phyloP scores from a whole-genome alignment of 2,888 invertebrate genomes.

The Seladonia tumulorum region DNA sequence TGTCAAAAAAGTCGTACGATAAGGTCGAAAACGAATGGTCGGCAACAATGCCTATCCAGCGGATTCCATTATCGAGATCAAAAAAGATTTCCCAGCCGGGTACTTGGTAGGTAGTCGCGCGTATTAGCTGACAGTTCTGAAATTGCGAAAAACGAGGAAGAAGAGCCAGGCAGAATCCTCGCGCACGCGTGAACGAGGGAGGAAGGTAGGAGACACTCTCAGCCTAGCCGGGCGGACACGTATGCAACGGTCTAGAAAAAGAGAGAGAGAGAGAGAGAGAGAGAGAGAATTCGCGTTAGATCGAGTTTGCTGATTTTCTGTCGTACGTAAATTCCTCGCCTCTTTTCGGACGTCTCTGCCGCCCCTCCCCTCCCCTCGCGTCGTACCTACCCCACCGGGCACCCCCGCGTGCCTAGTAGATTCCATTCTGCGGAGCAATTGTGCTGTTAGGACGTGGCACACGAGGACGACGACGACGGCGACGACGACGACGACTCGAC shows the following conservation, averaged over 20 bases:
- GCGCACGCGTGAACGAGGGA: background rate
- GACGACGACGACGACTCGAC: background rate
- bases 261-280: slow-evolving; percentile 58
- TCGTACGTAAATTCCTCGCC: slow-evolving; percentile 69
- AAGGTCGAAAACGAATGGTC: slow-evolving; percentile 20
- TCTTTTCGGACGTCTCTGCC: slow-evolving; percentile 41
- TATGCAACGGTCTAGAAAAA: slow-evolving; percentile 55
- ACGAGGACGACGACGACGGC: slow-evolving; percentile 30
- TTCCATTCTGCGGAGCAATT: slow-evolving; percentile 48
- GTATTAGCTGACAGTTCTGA: slow-evolving; percentile 58
- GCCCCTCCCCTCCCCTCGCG: background rate
- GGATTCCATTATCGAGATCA: slow-evolving; percentile 51
- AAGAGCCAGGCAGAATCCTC: background rate
- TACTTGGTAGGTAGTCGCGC: slow-evolving; percentile 22
- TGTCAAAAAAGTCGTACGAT: slow-evolving; percentile 2
- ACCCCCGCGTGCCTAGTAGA: slow-evolving; percentile 15
- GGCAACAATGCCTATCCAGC: slow-evolving; percentile 39
- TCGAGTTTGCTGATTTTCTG: slow-evolving; percentile 70
- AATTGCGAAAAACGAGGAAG: slow-evolving; percentile 58
- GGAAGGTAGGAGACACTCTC: background rate
- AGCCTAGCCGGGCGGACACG: slow-evolving; percentile 28
- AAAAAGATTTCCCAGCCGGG: slow-evolving; percentile 47
- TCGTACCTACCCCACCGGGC: background rate
- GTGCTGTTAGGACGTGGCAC: slow-evolving; percentile 41
- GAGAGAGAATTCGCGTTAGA: slow-evolving; percentile 57